Base-by-base conservation (phyloP, 2,888 invertebrate species). In the Microplitis deprimator region DNA sequence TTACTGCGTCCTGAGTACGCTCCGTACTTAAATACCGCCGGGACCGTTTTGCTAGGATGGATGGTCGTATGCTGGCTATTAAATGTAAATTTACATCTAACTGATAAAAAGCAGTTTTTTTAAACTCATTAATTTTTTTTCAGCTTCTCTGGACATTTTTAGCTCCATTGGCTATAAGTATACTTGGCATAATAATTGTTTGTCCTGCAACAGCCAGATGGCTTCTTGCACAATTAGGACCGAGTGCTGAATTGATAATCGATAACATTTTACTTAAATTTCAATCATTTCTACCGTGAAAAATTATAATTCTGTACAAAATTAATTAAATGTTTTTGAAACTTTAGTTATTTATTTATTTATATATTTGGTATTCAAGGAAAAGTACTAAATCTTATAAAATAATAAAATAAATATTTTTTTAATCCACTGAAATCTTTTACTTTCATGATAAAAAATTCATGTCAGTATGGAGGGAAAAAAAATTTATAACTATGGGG, bases 1-100 rank as follows among this genome's bases (percentile, higher is more conserved):
- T 72, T 86, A 8, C 70, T 87, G n/a, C 82, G 80, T 16, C 81
- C 84, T 0, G 84, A 87, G 68, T 84, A 84, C 68, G 69, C 79
- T 6, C 82, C 86, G 13, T 88, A 87, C 71, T 75, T 87, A 10
- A 87, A 82, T 41, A 88, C 87, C 70, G 85, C 84, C 60, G 84
- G 85, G 6, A 86, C 85, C 13, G 81, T 88, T 7, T 73, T 88
- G 10, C 79, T 88, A 10, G 87, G 88, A 16, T 88, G 88, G 88
- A 80, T 88, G 76, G 81, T 88, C 68, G 82, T 88, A 3, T 84
- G 84, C 10, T 88, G 86, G 86, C 83, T 88, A 75, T 84, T 84
- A 62, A 84, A 86, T 62, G 88, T 87, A 83, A 38, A 83, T 73
- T 72, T 59, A 68, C 4, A 29, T 29, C 29, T 4, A 4, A 29